Evolutionary conservation across 2,113 vertebrate species (phyloP).

Genomic region (Elanoides forficatus): DNA sequence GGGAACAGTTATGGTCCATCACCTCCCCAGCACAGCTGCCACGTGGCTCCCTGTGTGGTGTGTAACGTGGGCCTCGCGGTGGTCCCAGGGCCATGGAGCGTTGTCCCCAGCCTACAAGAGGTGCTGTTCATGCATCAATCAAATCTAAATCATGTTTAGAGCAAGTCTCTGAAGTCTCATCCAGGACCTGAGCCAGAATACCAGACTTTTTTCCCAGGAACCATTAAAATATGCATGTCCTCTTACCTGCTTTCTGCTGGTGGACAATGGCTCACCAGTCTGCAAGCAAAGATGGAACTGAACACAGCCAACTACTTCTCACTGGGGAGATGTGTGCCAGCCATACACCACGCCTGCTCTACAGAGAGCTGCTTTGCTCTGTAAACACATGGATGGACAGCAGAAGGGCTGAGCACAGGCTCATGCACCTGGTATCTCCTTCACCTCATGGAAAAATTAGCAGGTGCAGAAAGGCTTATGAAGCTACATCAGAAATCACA

Average conservation of each 20-base stretch:
- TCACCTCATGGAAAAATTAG: background rate
- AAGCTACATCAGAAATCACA: background rate
- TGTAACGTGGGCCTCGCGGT: rapidly evolving
- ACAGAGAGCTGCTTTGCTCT: background rate
- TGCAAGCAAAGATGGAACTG: background rate
- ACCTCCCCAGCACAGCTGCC: background rate
- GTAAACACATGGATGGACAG: background rate
- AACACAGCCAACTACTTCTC: background rate
- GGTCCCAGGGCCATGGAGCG: rapidly evolving
- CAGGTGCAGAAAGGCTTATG: background rate
- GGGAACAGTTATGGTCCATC: rapidly evolving
- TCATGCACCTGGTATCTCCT: too few species aligned
- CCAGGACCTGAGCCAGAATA: background rate
- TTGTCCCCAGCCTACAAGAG: background rate
- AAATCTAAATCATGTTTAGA: background rate
- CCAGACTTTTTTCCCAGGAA: background rate
- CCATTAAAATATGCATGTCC: background rate
- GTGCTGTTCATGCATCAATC: background rate
- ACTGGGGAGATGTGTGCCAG: background rate
- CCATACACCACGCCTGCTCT: rapidly evolving
- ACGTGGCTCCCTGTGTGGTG: too few species aligned
- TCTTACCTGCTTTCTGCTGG: background rate
- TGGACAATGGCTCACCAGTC: background rate
- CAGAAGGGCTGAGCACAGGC: background rate
- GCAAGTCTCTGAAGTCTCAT: background rate